Evolutionary conservation across 2,113 vertebrate species (phyloP).

Genomic region (Chionodraco myersi): DNA sequence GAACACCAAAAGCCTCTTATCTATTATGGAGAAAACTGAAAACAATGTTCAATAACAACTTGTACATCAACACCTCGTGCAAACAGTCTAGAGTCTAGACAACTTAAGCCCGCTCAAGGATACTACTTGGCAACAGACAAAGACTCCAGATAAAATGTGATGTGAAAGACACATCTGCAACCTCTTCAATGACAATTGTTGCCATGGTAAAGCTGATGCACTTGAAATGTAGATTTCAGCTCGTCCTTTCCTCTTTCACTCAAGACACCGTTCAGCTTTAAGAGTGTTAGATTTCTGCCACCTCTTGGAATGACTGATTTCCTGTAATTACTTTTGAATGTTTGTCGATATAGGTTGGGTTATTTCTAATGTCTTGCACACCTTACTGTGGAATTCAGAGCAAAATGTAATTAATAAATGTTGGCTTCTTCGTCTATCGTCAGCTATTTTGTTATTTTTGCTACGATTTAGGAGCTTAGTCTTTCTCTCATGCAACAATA

Average conservation of each 20-base stretch:
- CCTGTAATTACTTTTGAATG: not conserved
- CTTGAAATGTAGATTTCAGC: slow-evolving; percentile 22
- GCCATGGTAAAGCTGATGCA: slow-evolving; percentile 50
- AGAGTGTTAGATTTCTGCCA: slow-evolving; percentile 20
- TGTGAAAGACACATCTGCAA: slow-evolving; percentile 63
- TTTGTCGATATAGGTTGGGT: not conserved
- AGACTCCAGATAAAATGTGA: slow-evolving; percentile 39
- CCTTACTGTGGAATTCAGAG: not conserved
- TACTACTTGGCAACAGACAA: slow-evolving; percentile 54
- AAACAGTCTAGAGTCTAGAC: slow-evolving; percentile 19
- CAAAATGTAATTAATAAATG: not conserved
- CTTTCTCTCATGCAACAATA: not conserved
- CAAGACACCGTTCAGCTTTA: slow-evolving; percentile 15
- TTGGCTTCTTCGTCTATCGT: not conserved
- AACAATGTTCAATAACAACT: slow-evolving; percentile 43
- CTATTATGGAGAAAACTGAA: slow-evolving; percentile 12
- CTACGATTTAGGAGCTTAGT: slow-evolving; percentile 30
- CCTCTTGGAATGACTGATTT: slow-evolving; percentile 3
- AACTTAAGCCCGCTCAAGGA: slow-evolving; percentile 6
- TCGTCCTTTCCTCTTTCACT: slow-evolving; percentile 4
- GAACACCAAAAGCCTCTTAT: slow-evolving; percentile 30
- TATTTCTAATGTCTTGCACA: not conserved
- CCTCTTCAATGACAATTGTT: slow-evolving; percentile 55
- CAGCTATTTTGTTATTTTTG: slow-evolving; percentile 14
- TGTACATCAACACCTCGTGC: slow-evolving; percentile 16